A percentile compares a stretch with the other conserved stretches of the same genome.
These are phyloP conservation scores for Falcunculus frontatus DNA, from an alignment of 2,113 vertebrate genomes.

Conservation along the genomic window DNA sequence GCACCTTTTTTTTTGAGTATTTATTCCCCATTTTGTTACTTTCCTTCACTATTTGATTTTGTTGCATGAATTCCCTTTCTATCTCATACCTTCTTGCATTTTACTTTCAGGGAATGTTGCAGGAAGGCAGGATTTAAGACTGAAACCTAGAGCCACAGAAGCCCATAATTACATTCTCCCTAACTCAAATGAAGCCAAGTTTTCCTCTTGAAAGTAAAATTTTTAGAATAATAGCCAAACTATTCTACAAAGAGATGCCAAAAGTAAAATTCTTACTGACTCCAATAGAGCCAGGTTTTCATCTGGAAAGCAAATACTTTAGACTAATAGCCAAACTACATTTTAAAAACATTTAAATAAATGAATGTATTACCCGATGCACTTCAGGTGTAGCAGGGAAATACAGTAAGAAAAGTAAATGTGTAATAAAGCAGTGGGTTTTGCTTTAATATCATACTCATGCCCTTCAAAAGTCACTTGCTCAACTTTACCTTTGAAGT, in stretches of 20 bases:
- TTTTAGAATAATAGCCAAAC: not conserved
- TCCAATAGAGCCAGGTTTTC: not conserved
- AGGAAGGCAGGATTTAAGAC: not conserved
- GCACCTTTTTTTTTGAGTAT: not conserved
- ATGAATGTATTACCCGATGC: not conserved
- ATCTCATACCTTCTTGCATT: not conserved
- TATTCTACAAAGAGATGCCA: not conserved
- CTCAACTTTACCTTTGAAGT: not conserved
- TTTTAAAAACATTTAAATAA: not conserved
- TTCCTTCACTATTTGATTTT: not conserved
- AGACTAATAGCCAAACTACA: not conserved
- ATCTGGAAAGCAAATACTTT: not conserved
- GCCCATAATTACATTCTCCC: not conserved
- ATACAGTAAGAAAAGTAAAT: not conserved
- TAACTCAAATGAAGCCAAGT: not conserved
- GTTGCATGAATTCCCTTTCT: not conserved
- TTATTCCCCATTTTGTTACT: not conserved
- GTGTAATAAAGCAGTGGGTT: not conserved
- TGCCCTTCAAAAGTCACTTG: not conserved
- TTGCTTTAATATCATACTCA: not conserved
- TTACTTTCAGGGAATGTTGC: not conserved
- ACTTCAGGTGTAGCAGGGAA: not conserved
- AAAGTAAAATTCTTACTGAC: not conserved
- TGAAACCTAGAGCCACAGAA: not conserved
- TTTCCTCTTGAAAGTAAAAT: not conserved